A percentile compares a stretch with the other conserved stretches of the same genome.
Conservation (phyloP, 2,888 invertebrate genomes). For the Brenthis daphne region DNA sequence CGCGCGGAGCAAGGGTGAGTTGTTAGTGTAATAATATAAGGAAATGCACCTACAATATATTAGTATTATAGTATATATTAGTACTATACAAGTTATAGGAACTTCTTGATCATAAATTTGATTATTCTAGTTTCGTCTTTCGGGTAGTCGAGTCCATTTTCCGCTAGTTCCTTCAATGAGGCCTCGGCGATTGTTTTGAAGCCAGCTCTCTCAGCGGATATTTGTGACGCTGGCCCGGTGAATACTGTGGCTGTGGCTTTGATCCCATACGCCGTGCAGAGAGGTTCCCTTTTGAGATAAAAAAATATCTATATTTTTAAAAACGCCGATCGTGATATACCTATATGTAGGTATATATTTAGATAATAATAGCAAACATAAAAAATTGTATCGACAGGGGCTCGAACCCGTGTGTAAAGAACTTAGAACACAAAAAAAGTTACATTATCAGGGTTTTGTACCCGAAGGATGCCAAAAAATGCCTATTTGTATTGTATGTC, state of each 20-base stretch:
- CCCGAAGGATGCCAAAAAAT: no score
- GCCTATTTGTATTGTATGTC: no score
- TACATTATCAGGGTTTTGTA: no score
- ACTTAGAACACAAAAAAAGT: no score
- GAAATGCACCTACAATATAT: neutral
- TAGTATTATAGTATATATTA: neutral
- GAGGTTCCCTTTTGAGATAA: constrained; percentile 50
- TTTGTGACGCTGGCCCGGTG: constrained; percentile 62
- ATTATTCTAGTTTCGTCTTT: constrained; percentile 49
- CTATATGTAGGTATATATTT: no score
- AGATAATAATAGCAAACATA: no score
- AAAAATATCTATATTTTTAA: neutral
- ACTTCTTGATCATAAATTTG: constrained; percentile 63
- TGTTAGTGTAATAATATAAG: neutral
- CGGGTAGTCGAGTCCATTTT: constrained; percentile 56
- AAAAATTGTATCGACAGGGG: no score
- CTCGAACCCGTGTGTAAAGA: no score
- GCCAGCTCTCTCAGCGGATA: constrained; percentile 53
- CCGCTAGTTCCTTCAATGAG: constrained; percentile 53
- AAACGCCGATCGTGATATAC: no score
- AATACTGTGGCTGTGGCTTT: constrained; percentile 61
- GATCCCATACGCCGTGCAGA: constrained; percentile 51
- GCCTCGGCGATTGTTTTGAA: constrained; percentile 51
- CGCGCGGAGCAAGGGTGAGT: no score
- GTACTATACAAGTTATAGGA: neutral